phyloP scores from a whole-genome alignment of 2,113 vertebrate species.

The Hemiscyllium ocellatum region DNA sequence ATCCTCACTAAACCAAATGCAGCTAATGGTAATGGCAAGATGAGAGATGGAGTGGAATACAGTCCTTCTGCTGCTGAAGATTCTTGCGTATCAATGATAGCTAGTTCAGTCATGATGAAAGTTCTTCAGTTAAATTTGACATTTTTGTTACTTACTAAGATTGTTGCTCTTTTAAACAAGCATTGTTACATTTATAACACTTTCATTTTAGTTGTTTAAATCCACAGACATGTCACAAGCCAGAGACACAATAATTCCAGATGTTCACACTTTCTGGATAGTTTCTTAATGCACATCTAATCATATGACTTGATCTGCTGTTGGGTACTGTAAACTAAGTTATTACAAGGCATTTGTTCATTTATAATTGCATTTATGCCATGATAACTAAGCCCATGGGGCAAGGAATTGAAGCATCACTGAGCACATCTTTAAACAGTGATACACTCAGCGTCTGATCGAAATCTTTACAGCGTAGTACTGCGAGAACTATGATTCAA shows the following conservation, averaged over 20 bases:
- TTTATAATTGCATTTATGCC: not conserved
- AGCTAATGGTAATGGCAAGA: not conserved
- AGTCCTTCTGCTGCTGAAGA: not conserved
- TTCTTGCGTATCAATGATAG: not conserved
- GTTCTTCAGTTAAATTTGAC: constrained; percentile 1
- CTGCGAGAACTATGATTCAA: not conserved
- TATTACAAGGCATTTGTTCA: constrained; percentile 20
- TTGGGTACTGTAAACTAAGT: not conserved
- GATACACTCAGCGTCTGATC: not conserved
- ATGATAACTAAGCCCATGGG: not conserved
- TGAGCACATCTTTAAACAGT: not conserved
- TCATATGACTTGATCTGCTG: not conserved
- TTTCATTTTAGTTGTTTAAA: not conserved
- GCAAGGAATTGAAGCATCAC: not conserved
- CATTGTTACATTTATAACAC: not conserved
- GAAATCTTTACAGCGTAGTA: not conserved
- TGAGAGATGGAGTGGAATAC: not conserved
- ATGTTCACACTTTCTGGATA: no score
- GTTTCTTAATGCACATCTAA: not conserved
- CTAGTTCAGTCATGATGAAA: not conserved
- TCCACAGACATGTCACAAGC: not conserved
- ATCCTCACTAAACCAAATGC: not conserved
- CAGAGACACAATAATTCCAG: not conserved
- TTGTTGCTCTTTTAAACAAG: not conserved
- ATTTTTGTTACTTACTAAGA: not conserved